These are phyloP conservation scores for Acyrthosiphon pisum DNA, from an alignment of 1,140 invertebrate species.

Conservation along the genomic window DNA sequence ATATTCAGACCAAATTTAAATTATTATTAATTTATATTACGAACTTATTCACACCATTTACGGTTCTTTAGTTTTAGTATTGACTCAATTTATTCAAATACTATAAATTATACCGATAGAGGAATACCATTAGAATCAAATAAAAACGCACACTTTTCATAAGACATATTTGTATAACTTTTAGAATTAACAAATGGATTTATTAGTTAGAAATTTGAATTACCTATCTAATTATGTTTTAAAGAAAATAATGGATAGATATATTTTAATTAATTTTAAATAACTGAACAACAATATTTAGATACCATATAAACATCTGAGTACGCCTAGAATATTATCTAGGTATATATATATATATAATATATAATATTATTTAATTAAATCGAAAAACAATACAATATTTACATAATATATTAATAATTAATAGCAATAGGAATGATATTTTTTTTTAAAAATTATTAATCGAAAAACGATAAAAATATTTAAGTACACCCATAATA, in stretches of 20 bases:
- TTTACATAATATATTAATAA: conserved; percentile 19
- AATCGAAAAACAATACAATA: conserved; percentile 15
- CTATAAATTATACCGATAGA: too few species aligned
- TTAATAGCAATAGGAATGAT: conserved; percentile 33
- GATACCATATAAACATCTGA: background rate
- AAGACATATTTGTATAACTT: conserved; percentile 29
- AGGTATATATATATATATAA: background rate
- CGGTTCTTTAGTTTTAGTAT: too few species aligned
- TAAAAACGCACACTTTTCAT: background rate
- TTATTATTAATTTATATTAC: too few species aligned
- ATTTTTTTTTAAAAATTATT: conserved; percentile 19
- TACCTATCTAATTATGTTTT: conserved; percentile 21
- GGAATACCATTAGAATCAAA: background rate
- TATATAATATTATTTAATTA: conserved; percentile 15
- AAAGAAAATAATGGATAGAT: conserved; percentile 15
- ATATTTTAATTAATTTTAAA: background rate
- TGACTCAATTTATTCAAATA: too few species aligned
- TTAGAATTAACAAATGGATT: conserved; percentile 28
- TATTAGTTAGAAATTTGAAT: background rate
- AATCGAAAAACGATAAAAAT: conserved; percentile 14
- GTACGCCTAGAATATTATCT: background rate
- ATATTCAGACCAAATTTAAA: too few species aligned
- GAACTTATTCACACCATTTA: too few species aligned
- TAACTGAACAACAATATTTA: conserved; percentile 25
- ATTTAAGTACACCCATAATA: background rate